phyloP scores from a whole-genome alignment of 2,797 vertebrate genomes.

The Threskiornis aethiopicus region DNA sequence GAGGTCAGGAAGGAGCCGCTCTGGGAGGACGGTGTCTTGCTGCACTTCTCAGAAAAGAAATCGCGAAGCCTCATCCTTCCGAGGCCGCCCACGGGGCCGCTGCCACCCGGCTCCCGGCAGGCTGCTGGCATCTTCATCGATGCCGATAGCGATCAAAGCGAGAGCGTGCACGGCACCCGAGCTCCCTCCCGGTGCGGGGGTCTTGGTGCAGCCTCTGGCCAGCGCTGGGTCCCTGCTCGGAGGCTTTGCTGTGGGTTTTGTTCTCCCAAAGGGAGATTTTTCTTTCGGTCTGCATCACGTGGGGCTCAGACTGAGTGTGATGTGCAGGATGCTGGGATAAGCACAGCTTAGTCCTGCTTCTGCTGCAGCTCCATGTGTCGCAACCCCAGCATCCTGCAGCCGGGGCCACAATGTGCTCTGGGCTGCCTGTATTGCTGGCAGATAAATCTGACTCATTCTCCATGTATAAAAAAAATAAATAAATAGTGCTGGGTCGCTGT shows the following conservation, averaged over 20 bases:
- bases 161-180: rapidly evolving
- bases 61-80: conserved; percentile 36
- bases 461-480: neutral
- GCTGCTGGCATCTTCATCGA: neutral
- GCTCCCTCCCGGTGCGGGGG: rapidly evolving
- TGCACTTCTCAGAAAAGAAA: conserved; percentile 38
- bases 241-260: neutral
- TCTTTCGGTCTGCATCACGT: rapidly evolving
- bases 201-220: neutral
- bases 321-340: neutral
- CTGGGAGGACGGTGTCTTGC: neutral
- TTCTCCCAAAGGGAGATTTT: neutral
- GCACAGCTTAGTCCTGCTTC: neutral
- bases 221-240: rapidly evolving
- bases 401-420: neutral
- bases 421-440: neutral
- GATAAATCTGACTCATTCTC: neutral
- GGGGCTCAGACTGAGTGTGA: rapidly evolving
- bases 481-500: rapidly evolving
- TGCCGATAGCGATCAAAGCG: neutral
- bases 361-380: rapidly evolving
- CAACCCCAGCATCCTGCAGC: neutral
- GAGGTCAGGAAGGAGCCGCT: neutral
- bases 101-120: neutral
- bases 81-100: neutral